Percentiles rank a stretch among this genome's conserved stretches.
Evolutionary conservation across 2,113 vertebrate species (phyloP).

Genomic region (Macrotus californicus): DNA sequence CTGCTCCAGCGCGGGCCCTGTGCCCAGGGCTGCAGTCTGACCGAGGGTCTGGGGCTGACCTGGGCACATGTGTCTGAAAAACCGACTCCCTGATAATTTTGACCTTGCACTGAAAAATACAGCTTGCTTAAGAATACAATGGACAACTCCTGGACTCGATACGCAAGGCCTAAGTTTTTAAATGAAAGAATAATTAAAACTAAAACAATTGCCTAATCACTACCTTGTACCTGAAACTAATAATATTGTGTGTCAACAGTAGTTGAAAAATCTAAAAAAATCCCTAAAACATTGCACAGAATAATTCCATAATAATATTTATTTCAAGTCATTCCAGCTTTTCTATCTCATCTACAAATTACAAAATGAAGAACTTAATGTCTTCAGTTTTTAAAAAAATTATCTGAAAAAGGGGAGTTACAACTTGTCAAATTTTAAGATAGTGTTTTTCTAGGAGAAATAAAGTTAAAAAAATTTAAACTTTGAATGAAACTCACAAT

Average conservation of each 20-base stretch:
- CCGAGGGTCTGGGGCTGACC: neutral
- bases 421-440: neutral
- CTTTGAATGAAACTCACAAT: conserved; percentile 5
- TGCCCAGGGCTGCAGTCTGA: neutral
- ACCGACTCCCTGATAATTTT: neutral
- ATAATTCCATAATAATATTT: neutral
- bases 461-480: neutral
- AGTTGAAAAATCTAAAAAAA: neutral
- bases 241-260: neutral
- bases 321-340: neutral
- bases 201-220: neutral
- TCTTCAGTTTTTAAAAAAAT: neutral
- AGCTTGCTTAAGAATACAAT: neutral
- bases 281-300: neutral
- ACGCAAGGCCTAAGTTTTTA: neutral
- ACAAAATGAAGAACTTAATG: neutral
- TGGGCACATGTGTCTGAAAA: neutral
- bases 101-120: neutral
- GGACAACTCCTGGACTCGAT: neutral
- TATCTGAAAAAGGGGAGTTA: neutral
- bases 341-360: neutral
- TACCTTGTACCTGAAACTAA: neutral
- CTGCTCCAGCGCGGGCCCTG: no score
- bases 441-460: neutral
- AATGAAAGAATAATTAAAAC: neutral